Evolutionary conservation across 2,797 vertebrate genomes (phyloP).

Genomic region (Arctocebus calabarensis): DNA sequence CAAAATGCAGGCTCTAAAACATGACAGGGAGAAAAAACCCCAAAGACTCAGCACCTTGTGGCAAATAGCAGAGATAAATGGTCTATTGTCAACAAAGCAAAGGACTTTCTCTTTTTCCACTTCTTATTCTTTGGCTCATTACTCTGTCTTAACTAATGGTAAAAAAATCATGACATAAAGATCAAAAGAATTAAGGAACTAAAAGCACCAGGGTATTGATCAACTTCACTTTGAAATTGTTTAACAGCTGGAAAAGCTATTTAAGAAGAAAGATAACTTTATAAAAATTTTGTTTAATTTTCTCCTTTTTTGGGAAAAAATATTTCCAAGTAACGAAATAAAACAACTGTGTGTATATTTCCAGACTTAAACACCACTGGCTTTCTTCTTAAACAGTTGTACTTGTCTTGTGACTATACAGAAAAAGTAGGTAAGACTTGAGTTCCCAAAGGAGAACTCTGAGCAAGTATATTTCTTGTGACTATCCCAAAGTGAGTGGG

Average conservation of each 20-base stretch:
- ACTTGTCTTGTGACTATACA: background rate
- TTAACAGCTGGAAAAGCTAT: background rate
- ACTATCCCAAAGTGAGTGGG: background rate
- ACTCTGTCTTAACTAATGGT: slow-evolving; percentile 12
- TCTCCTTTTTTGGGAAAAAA: background rate
- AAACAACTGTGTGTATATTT: background rate
- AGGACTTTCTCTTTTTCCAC: background rate
- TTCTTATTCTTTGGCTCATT: slow-evolving; percentile 44
- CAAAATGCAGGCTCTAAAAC: slow-evolving; percentile 63
- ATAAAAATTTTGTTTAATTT: slow-evolving; percentile 37
- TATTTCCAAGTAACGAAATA: slow-evolving; percentile 47
- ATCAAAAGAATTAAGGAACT: slow-evolving; percentile 56
- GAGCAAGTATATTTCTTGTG: background rate
- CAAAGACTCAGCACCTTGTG: slow-evolving; percentile 33
- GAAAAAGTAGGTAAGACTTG: background rate
- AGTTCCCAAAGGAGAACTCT: background rate
- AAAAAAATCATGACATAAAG: slow-evolving; percentile 44
- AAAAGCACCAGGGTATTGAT: slow-evolving; percentile 58
- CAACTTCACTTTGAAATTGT: slow-evolving; percentile 69
- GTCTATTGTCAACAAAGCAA: background rate
- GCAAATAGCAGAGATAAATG: slow-evolving; percentile 39
- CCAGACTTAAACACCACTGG: background rate
- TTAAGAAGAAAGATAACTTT: slow-evolving; percentile 25
- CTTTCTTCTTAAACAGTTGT: slow-evolving; percentile 6
- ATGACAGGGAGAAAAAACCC: background rate